Evolutionary conservation across 2,797 vertebrate species (phyloP), one percentile per base, ranked within the genome.

Genomic region (Poecilia wingei): DNA sequence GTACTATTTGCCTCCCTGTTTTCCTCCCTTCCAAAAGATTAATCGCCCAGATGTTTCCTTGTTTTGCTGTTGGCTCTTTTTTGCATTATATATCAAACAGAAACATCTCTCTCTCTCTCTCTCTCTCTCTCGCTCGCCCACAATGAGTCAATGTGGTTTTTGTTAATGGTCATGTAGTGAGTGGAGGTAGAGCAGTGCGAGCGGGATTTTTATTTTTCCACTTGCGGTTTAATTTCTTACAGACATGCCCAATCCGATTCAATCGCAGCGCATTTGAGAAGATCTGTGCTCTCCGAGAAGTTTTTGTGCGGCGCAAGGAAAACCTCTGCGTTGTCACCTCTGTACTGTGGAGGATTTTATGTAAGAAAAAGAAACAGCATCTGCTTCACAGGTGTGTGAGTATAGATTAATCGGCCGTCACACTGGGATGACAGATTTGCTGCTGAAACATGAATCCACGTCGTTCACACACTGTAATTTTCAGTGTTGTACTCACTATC

Each of bases 31-130:
- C 84, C 79, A 91, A 93, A 93, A 96, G 94, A 96, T 96, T 95
- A 95, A 96, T 96, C 94, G 95, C 90, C 95, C 96, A 96, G 96
- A 96, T 97, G 96, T 96, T 96, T 96, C 94, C 96, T 95, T 95
- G 91, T 94, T 95, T 96, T 96, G 95, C 95, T 96, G 95, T 95
- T 95, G 94, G 95, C 94, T 95, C 95, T 95, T 96, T 96, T 94
- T 95, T 95, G 96, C 95, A 95, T 95, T 92, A 92, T 94, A 93
- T 91, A 93, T 93, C 93, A 94, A 96, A 95, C 93, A 96, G 94
- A 95, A 95, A 93, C 93, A 86, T 91, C 81, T 86, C 90, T 83
- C 81, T 85, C 89, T 84, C 84, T 87, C 88, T 41, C 82, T 84
- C 83, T 86, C 74, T 71, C 31, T 31, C 31, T 31, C 31, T 31